Evolutionary conservation across 1,140 invertebrate genomes (phyloP), one percentile per base, ranked within the genome.

Genomic region (Gonioctena quinquepunctata): DNA sequence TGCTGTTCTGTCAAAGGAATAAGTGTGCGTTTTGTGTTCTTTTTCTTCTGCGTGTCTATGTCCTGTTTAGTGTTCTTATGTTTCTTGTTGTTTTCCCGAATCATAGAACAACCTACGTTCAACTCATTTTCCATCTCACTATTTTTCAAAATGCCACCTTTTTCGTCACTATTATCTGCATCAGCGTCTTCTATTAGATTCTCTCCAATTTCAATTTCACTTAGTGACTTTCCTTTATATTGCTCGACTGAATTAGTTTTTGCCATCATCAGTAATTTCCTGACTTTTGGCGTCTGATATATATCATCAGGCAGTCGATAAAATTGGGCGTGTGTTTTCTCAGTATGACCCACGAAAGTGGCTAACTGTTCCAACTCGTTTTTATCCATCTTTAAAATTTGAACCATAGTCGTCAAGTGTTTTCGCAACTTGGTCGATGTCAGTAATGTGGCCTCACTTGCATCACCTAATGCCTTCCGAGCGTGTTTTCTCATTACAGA

Each of bases 361-460:
- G 79, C 66, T 73, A 76, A 56, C 73, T 77, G 74, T 57, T 80
- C 78, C 11, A 80, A 52, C 13, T 81, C 79, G 28, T 71, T 67
- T 68, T 80, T 73, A 25, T 68, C 50, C 72, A 80, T 75, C 60
- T 21, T 76, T 48, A 82, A 78, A 21, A 82, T 63, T 71, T 82
- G 81, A n/a, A 73, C 63, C 48, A 81, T 68, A 0, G 81, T 81
- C 2, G 80, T 78, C 54, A 82, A 72, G 74, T 81, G 77, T 69
- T 80, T 81, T 27, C 77, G 26, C 2, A 82, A 70, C 60, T 66
- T 63, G 21, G 77, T 82, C 16, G 75, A 68, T 1, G 79, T 63
- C 5, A 80, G 64, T 6, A 72, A 71, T 69, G 71, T 71, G n/a
- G 69, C 66, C 11, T 80, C 71, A 74, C 77, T 76, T 16, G 73